A percentile compares a stretch with the other conserved stretches of the same genome.
phyloP scores from a whole-genome alignment of 1,140 invertebrate genomes.

The Adoxophyes honmai region DNA sequence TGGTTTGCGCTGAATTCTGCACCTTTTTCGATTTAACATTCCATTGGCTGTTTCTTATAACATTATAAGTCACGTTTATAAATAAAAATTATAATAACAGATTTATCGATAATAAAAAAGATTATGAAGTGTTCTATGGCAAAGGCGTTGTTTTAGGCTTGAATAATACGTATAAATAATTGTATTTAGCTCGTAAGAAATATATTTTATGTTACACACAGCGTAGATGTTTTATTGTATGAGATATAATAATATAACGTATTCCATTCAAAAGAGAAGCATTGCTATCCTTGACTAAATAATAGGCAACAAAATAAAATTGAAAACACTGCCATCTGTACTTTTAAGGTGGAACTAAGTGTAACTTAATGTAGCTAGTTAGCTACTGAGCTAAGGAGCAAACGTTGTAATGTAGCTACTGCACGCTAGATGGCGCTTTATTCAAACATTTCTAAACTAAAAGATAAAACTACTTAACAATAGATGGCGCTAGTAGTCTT shows the following conservation, averaged over 20 bases:
- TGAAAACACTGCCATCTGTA: background rate
- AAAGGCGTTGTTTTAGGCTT: constrained; percentile 3
- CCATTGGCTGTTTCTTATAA: background rate
- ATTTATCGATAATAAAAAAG: background rate
- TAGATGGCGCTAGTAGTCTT: constrained; percentile 1
- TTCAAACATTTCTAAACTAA: background rate
- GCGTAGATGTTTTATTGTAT: too few species aligned
- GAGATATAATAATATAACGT: too few species aligned
- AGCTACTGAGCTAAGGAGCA: too few species aligned
- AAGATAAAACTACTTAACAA: background rate
- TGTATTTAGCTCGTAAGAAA: constrained; percentile 15
- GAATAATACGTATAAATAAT: constrained; percentile 4
- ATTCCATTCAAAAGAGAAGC: too few species aligned
- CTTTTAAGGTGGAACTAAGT: background rate
- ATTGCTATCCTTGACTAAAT: too few species aligned
- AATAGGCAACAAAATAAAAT: too few species aligned
- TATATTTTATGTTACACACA: constrained; percentile 15
- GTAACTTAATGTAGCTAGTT: background rate
- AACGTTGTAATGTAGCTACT: background rate
- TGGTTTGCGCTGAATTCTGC: too few species aligned
- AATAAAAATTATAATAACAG: background rate
- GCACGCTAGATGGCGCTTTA: background rate
- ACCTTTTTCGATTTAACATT: background rate
- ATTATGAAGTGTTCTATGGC: constrained; percentile 3
- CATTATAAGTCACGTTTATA: too few species aligned